Conservation (phyloP, 2,113 vertebrate species). For the Lontra canadensis region DNA sequence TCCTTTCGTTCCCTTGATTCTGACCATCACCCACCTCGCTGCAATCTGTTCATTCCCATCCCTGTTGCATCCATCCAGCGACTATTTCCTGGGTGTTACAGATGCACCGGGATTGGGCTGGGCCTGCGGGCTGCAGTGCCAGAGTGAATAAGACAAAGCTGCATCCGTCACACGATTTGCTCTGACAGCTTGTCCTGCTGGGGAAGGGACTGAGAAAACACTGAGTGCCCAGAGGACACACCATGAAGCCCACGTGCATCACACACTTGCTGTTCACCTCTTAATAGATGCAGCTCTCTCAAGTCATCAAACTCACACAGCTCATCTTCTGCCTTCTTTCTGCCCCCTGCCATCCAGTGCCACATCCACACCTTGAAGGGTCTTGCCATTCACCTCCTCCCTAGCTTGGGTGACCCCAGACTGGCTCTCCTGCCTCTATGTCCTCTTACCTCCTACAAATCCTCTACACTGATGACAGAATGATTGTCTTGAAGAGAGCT, state of each 20-base stretch:
- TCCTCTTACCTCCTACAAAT: not conserved
- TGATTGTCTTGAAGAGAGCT: not conserved
- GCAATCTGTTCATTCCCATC: not conserved
- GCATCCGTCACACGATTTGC: no score
- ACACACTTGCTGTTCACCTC: not conserved
- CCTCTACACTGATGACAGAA: not conserved
- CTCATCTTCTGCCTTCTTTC: not conserved
- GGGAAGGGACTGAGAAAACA: not conserved
- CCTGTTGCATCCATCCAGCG: not conserved
- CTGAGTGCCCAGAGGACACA: accelerated
- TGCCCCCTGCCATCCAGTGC: not conserved
- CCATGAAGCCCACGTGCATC: accelerated
- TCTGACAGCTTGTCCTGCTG: not conserved
- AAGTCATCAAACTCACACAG: not conserved
- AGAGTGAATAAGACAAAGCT: not conserved
- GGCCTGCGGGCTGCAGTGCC: not conserved
- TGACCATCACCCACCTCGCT: not conserved
- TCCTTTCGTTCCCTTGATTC: not conserved
- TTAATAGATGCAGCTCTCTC: not conserved
- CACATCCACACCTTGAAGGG: not conserved
- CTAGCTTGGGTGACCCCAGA: no score
- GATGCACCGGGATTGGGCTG: not conserved
- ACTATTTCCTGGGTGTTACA: not conserved
- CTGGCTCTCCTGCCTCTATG: not conserved
- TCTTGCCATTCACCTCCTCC: not conserved